These are phyloP conservation scores for Porites divaricata DNA, from an alignment of 92 coral and sea anemone species.

Conservation along the genomic window DNA sequence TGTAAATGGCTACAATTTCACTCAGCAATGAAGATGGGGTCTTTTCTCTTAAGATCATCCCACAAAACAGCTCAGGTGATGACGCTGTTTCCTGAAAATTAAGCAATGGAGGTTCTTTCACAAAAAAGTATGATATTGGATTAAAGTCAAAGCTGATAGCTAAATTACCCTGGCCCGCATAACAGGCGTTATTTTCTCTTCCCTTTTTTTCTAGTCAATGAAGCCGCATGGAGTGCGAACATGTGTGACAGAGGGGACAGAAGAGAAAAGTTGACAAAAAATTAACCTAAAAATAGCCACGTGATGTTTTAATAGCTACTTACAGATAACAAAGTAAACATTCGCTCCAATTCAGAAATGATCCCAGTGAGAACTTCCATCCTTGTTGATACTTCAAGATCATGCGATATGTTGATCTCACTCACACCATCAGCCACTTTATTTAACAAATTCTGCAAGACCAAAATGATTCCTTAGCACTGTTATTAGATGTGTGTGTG, in stretches of 20 bases:
- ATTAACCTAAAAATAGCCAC: too few relatives aligned
- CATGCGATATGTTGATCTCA: conserved; percentile 28
- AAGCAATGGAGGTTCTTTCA: too few relatives aligned
- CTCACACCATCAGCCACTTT: conserved; percentile 48
- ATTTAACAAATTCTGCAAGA: conserved; percentile 51
- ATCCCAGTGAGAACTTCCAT: conserved; percentile 46
- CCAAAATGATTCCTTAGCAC: background rate
- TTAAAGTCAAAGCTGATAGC: too few relatives aligned
- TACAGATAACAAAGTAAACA: conserved; percentile 41
- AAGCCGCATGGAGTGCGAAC: too few relatives aligned
- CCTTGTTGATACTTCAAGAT: conserved; percentile 49
- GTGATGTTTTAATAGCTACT: background rate
- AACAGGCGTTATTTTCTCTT: too few relatives aligned
- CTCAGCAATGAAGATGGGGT: conserved; percentile 39
- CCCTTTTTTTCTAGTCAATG: too few relatives aligned
- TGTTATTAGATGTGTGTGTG: background rate
- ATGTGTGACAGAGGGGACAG: too few relatives aligned
- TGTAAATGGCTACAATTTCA: conserved; percentile 48
- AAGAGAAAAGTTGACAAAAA: too few relatives aligned
- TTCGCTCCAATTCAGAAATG: conserved; percentile 50
- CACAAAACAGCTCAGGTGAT: conserved; percentile 15
- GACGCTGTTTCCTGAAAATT: conserved; percentile 13
- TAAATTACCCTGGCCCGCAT: too few relatives aligned
- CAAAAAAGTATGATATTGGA: too few relatives aligned
- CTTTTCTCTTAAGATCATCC: conserved; percentile 31